Evolutionary conservation across 2,888 invertebrate genomes (phyloP), one percentile per base, ranked within the genome.

Genomic region (Rhaphigaster nebulosa): DNA sequence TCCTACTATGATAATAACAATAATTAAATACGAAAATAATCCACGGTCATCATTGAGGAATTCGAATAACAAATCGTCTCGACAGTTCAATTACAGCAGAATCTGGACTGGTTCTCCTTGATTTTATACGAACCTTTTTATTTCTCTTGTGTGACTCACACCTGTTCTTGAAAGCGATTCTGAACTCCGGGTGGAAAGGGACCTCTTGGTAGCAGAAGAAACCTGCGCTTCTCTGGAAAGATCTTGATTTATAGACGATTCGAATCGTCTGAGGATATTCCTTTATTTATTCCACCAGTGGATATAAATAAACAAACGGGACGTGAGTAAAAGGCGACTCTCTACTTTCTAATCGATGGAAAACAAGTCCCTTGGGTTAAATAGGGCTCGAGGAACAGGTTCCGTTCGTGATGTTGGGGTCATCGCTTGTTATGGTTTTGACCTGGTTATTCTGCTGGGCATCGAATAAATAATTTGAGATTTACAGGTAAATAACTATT

Each of bases 331-430:
- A 84, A 84, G 84, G 84, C 3, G 45, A 10, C 84, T 84, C 84
- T 45, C 84, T 26, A 84, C 84, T 84, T 84, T 84, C 84, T 84
- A 84, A 45, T 84, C 45, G 45, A 26, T 84, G 45, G 84, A 84
- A 54, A 84, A 84, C 84, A 84, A 50, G 84, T 84, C 84, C 84
- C 45, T 84, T 45, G 45, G 84, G 45, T 84, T 84, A 50, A 41
- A 84, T 45, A 84, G 15, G n/a, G 45, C 45, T n/a, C 4, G 10
- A 23, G n/a, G 13, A 84, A 84, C 84, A n/a, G 84, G 84, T 84
- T 84, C 34, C 76, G 18, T 76, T 76, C 38, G 76, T 76, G 76
- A 6, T 41, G 26, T 45, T 13, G 84, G 84, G 13, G n/a, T 84
- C 84, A 84, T n/a, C 84, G 2, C 26, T 12, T 8, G 12, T 26